phyloP scores from a whole-genome alignment of 2,888 invertebrate genomes.

The Xestia c-nigrum region DNA sequence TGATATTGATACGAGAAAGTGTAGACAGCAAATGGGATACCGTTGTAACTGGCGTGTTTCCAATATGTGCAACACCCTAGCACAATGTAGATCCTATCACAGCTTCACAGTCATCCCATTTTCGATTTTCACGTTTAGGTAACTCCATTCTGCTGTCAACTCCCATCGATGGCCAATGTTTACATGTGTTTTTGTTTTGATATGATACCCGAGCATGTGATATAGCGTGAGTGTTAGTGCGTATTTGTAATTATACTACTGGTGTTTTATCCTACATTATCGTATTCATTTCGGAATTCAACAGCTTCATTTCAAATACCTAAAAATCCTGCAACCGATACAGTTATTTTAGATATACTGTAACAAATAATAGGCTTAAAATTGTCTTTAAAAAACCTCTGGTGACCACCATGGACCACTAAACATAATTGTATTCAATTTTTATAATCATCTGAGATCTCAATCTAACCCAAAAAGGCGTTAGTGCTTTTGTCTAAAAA shows the following conservation, averaged over 20 bases:
- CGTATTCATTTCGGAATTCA: not conserved
- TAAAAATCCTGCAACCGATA: not conserved
- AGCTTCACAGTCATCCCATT: conserved; percentile 64
- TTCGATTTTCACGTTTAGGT: conserved; percentile 59
- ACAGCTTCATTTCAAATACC: not conserved
- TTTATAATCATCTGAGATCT: not conserved
- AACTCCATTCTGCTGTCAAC: conserved; percentile 47
- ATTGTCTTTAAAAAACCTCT: not conserved
- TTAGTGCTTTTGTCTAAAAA: conserved; percentile 52
- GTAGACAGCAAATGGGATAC: conserved; percentile 66
- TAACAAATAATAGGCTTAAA: too few relatives aligned
- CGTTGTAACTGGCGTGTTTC: conserved; percentile 70
- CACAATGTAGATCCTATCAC: conserved; percentile 78
- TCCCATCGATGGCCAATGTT: conserved; percentile 46
- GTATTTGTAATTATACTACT: not conserved
- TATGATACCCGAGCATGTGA: conserved; percentile 47
- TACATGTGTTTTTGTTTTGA: conserved; percentile 56
- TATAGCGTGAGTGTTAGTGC: conserved; percentile 37
- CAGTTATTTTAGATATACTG: not conserved
- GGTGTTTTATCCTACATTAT: not conserved
- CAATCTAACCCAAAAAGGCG: conserved; percentile 1
- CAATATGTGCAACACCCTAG: conserved; percentile 70
- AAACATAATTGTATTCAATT: not conserved
- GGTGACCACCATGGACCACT: not conserved
- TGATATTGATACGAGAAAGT: conserved; percentile 55